Conservation (phyloP, 2,113 vertebrate species). For the Scytalopus superciliaris region DNA sequence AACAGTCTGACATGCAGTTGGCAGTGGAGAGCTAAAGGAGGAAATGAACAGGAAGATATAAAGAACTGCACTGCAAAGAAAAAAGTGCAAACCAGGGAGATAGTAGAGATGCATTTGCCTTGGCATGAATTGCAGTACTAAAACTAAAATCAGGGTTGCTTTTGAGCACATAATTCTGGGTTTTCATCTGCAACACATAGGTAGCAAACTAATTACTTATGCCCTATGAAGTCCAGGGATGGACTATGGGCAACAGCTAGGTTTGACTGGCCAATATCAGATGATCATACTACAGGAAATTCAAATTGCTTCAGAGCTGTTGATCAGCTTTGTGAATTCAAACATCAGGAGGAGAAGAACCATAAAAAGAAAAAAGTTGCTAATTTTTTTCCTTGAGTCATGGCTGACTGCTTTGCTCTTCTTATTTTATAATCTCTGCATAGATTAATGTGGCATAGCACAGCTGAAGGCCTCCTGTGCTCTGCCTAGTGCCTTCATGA, state of each 20-base stretch:
- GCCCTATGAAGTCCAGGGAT: not conserved
- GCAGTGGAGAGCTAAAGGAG: not conserved
- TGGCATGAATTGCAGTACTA: not conserved
- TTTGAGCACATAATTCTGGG: not conserved
- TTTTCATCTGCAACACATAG: not conserved
- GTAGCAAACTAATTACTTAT: not conserved
- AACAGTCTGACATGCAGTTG: not conserved
- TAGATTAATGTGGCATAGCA: not conserved
- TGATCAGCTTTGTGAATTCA: not conserved
- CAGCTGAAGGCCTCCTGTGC: not conserved
- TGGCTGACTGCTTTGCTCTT: not conserved
- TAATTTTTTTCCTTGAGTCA: not conserved
- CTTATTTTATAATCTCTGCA: not conserved
- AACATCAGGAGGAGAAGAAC: not conserved
- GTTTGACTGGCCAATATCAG: not conserved
- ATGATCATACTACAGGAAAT: not conserved
- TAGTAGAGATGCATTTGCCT: not conserved
- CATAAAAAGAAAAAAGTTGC: not conserved
- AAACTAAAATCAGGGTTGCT: not conserved
- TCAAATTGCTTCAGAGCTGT: not conserved
- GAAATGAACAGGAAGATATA: not conserved
- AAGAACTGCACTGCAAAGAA: not conserved
- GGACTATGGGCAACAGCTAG: not conserved
- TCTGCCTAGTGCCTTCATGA: not conserved
- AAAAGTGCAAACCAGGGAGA: not conserved